Base-by-base conservation (phyloP, 2,797 vertebrate genomes). In the Manis javanica region DNA sequence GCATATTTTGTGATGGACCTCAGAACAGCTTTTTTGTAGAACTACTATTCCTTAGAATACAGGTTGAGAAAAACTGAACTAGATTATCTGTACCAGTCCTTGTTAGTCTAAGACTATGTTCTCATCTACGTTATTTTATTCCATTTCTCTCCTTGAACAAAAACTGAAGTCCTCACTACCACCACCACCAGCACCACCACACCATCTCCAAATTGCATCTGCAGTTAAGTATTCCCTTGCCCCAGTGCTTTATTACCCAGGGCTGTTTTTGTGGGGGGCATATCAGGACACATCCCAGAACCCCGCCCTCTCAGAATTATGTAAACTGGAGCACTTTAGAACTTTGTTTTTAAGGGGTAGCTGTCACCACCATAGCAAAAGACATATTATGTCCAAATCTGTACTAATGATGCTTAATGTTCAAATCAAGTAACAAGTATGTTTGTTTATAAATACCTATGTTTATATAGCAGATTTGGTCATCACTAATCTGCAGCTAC, bases 311-410 rank as follows among this genome's bases (percentile, higher is more conserved):
- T 87, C 42, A 82, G n/a, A 46, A 82, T 78, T 74, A n/a, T 1
- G 2, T 68, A 87, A 78, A 90, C 82, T 66, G 39, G 18, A 93
- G 79, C 42, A 39, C 88, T 75, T 69, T 13, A 92, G 66, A 89
- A 90, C 53, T 94, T 84, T 86, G 63, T 72, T 92, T 94, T 57
- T 75, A 91, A 87, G 31, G 81, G 55, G 61, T 78, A 63, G n/a
- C 37, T 82, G 19, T 86, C 39, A 19, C 55, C 26, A 91, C 49
- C 42, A 12, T 93, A 64, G 90, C 77, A 92, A 77, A 81, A 81
- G 46, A 39, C 0, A 0, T 59, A 39, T 55, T 74, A 5, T 12
- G n/a, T 46, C 85, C 9, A 8, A 19, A 26, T 91, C 53, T 37
- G 5, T n/a, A 91, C 2, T 8, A 13, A 23, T 12, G 13, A 53